These are phyloP conservation scores for Geopemphigus sp. DNA, from an alignment of 1,140 invertebrate species.

Conservation along the genomic window DNA sequence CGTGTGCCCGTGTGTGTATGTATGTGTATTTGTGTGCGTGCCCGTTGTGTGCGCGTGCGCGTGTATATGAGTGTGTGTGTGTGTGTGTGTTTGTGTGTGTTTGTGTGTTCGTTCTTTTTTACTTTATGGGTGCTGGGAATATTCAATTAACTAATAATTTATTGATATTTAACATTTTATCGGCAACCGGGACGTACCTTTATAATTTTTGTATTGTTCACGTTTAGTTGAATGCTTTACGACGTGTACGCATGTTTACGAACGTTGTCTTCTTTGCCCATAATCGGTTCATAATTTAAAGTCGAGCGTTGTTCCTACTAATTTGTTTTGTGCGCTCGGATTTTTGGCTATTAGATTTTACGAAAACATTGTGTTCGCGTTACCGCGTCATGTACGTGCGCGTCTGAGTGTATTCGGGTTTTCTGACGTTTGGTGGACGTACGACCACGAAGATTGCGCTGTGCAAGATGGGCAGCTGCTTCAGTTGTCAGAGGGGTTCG, in stretches of 20 bases:
- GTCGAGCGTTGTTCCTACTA: not conserved
- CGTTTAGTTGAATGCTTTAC: not conserved
- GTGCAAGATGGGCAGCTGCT: constrained; percentile 54
- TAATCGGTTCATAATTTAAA: not conserved
- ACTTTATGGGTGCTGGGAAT: constrained; percentile 30
- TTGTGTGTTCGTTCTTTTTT: constrained; percentile 14
- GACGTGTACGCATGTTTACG: not conserved
- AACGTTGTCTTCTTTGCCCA: not conserved
- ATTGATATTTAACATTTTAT: too few relatives aligned
- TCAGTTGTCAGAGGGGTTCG: constrained; percentile 53
- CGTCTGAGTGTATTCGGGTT: not conserved
- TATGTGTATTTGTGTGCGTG: too few relatives aligned
- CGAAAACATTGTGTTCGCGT: not conserved
- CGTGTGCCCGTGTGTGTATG: too few relatives aligned
- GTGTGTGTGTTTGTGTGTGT: too few relatives aligned
- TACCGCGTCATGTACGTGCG: not conserved
- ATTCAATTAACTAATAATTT: constrained; percentile 19
- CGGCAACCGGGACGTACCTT: not conserved
- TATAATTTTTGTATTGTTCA: not conserved
- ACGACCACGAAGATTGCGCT: not conserved
- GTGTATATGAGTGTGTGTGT: not conserved
- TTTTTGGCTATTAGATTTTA: not conserved
- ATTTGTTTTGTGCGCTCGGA: not conserved
- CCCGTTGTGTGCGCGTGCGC: too few relatives aligned
- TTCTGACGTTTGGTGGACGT: not conserved